Evolutionary conservation across 2,113 vertebrate species (phyloP), one percentile per base, ranked within the genome.

Genomic region (Fulmarus glacialis): DNA sequence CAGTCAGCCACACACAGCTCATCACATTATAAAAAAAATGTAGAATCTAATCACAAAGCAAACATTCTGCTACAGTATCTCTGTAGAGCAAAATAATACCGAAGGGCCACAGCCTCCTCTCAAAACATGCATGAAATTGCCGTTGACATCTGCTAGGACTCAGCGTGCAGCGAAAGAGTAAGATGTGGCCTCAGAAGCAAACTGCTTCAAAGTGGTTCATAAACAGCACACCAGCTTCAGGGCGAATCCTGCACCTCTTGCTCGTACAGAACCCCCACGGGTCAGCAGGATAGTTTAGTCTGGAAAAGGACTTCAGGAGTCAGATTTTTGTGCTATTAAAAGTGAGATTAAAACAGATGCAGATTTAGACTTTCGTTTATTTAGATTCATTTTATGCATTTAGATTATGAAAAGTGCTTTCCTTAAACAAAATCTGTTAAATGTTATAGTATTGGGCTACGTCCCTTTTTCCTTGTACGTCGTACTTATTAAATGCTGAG

Each of bases 401-500:
- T 66, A 53, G 9, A 10, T 60, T 64, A 73, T 27, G 27, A 87
- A 75, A 82, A 55, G 11, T 18, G 12, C 2, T 96, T 96, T 97
- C 30, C 86, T 94, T 94, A 91, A 63, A 93, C 21, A 34, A 90
- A 92, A 82, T 24, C 27, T 64, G 6, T 36, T 88, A 73, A 71
- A 74, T 26, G 4, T 67, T 78, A 63, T 14, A 24, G 12, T 34
- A 64, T 19, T 83, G 56, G 40, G 7, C 60, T 96, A 63, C 20
- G 16, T 53, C n/a, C 55, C 50, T 11, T 93, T 96, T 90, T 86
- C 45, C 62, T 70, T 70, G 19, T 67, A 59, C 60, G 55, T 75
- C 36, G 5, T 79, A 92, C 74, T 93, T 94, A 75, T 82, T 94
- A 87, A 97, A 96, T 75, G 67, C 47, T 87, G 82, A 94, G 79